phyloP scores from a whole-genome alignment of 2,113 vertebrate species.

The Etheostoma spectabile region DNA sequence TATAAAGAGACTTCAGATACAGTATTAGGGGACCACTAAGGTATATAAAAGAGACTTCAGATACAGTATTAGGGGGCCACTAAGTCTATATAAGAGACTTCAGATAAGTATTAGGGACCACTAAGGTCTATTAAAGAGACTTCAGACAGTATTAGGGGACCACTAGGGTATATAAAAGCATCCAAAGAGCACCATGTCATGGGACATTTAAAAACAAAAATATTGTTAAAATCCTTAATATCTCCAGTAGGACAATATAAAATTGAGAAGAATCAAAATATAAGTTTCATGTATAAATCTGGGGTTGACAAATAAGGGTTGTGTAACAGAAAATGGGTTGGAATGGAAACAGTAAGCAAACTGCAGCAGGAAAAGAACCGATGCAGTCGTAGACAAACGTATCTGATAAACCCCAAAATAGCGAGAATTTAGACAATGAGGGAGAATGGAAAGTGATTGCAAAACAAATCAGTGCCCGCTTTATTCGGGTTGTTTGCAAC shows the following conservation, averaged over 20 bases:
- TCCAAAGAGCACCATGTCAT: no score
- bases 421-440: not conserved
- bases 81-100: no score
- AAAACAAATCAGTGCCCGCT: not conserved
- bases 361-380: not conserved
- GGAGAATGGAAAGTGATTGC: not conserved
- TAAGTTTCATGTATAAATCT: not conserved
- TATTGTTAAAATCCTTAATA: not conserved
- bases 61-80: no score
- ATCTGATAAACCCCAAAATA: not conserved
- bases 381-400: not conserved
- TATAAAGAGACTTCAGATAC: no score
- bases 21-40: no score
- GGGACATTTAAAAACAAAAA: no score
- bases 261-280: not conserved
- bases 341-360: not conserved
- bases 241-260: not conserved
- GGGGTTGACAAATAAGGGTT: not conserved
- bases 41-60: no score
- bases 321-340: not conserved
- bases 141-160: no score
- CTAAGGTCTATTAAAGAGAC: no score
- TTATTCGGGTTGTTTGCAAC: not conserved
- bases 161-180: no score
- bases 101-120: no score